Evolutionary conservation across 2,888 invertebrate genomes (phyloP), one percentile per base, ranked within the genome.

Genomic region (Byasa hedistus): DNA sequence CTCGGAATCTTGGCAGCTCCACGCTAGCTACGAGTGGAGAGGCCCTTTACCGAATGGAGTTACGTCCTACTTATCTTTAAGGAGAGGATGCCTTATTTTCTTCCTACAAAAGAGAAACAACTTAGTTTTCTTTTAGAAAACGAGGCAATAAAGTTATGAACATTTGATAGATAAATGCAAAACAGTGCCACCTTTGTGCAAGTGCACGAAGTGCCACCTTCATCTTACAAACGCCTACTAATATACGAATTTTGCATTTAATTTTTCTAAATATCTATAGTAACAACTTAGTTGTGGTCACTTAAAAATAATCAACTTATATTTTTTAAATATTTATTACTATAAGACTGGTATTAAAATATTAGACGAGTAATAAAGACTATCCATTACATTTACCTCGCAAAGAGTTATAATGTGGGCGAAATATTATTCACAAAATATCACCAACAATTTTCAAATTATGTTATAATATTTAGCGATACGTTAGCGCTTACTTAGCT

Each of bases 31-130:
- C 82, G 84, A 86, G 82, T 85, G 79, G 84, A 89, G 89, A 87
- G 90, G 85, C 87, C 89, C 89, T 90, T 89, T 85, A 82, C 86
- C 80, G 87, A 89, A 89, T 89, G 87, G 89, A 89, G 91, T 90
- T 89, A 89, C 89, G 87, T 89, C 85, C 85, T 89, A 89, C 89
- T 90, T 90, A 90, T 89, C 85, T 88, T 85, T 89, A 87, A 89
- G 87, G 83, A 83, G 86, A 86, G 85, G 84, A 77, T 86, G 86
- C 87, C 87, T 90, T 88, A 90, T 89, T 89, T 89, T 89, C 86
- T 84, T 83, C 83, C 57, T 83, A 80, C 78, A 78, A 79, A 79
- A 79, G 79, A 81, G 76, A 76, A 79, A 85, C 82, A 84, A 83
- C 85, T 88, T 84, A 84, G 85, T 88, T 83, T 81, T 82, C 76